Base-by-base conservation (phyloP, 2,797 vertebrate genomes). In the Peromyscus eremicus region DNA sequence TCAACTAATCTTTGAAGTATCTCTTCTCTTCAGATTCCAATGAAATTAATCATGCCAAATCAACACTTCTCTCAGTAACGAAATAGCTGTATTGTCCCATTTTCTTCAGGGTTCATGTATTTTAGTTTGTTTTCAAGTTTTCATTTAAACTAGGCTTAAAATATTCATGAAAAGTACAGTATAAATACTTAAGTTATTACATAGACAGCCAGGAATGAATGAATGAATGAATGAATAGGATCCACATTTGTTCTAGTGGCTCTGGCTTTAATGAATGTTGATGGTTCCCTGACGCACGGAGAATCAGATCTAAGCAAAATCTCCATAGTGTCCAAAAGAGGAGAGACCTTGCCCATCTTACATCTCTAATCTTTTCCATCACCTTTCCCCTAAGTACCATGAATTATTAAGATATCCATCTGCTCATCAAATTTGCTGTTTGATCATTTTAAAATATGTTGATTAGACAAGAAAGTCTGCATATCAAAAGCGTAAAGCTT, bases 361-460 rank as follows among this genome's bases (percentile, higher is more conserved):
- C 10, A 19, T 49, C 34, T 75, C 81, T 76, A 55, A 43, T 49
- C 57, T 83, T 86, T 25, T 84, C 76, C 64, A 16, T 77, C 62
- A 34, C 68, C 10, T 55, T 64, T 84, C 64, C 37, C 57, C 16
- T 94, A 91, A 91, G 1, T 49, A 70, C 73, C 71, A 79, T 83
- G 57, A 84, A 84, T 37, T 68, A 25, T 5, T 62, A 60, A 83
- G 40, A 66, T 21, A 87, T 81, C 37, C 93, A 94, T 92, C 81
- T 76, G 10, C 8, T 82, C 71, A 90, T 3, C 40, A 91, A 84
- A 71, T 70, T 92, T 76, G 73, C 21, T 85, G 84, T 52, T 76
- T 90, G 52, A 46, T 70, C 12, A 57, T 87, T 92, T 43, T n/a
- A 52, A 93, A 97, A 86, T 83, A 43, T 75, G 68, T 90, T 90